Conservation (phyloP, 2,113 vertebrate genomes). For the Pollachius pollachius region DNA sequence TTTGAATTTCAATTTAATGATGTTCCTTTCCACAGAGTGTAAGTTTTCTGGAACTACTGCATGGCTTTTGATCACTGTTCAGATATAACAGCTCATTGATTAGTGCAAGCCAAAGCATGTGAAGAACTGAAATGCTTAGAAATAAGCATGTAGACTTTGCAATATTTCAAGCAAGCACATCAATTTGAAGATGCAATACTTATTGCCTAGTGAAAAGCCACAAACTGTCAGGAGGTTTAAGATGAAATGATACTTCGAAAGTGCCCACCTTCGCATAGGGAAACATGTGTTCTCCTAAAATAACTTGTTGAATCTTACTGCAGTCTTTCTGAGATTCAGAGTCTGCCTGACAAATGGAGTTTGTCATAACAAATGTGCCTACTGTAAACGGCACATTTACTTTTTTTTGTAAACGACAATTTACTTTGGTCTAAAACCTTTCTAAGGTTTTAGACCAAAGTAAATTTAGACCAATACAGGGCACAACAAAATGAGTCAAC, state of each 20-base stretch:
- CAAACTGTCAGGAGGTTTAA: too few species aligned
- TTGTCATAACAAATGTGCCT: slow-evolving; percentile 25
- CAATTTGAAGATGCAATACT: not conserved
- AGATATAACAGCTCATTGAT: slow-evolving; percentile 15
- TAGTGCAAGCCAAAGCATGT: not conserved
- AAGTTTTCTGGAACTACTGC: slow-evolving; percentile 8
- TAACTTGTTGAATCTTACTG: slow-evolving; percentile 24
- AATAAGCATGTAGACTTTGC: not conserved
- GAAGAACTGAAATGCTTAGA: not conserved
- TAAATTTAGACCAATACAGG: too few species aligned
- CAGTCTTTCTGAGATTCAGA: slow-evolving; percentile 38
- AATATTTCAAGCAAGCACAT: not conserved
- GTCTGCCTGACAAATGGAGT: slow-evolving; percentile 33
- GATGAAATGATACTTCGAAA: too few species aligned
- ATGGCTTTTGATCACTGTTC: slow-evolving; percentile 13
- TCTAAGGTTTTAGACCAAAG: too few species aligned
- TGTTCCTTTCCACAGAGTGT: not conserved
- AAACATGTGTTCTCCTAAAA: slow-evolving; percentile 4
- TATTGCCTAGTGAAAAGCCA: too few species aligned
- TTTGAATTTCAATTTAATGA: too few species aligned
- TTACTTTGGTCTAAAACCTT: not conserved
- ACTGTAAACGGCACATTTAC: slow-evolving; percentile 4
- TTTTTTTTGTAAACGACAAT: too few species aligned
- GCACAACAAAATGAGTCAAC: too few species aligned
- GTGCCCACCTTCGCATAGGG: not conserved